Evolutionary conservation across 2,113 vertebrate genomes (phyloP).

Genomic region (Daphoenositta chrysoptera): DNA sequence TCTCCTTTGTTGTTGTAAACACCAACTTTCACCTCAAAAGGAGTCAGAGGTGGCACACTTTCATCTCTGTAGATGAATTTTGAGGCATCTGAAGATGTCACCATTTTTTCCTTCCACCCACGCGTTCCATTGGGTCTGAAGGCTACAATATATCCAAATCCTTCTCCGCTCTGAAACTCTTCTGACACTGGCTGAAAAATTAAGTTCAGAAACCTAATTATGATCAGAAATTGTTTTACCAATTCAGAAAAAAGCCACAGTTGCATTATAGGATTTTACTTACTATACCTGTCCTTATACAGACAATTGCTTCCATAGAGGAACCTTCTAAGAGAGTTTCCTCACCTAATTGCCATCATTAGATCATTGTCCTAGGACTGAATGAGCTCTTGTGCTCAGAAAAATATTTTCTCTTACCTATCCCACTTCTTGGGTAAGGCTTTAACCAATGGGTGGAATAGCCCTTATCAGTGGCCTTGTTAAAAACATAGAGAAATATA

Average conservation of each 20-base stretch:
- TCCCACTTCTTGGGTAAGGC: neutral
- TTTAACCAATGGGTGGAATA: neutral
- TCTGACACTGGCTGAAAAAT: conserved; percentile 89
- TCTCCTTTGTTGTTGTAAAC: conserved; percentile 98
- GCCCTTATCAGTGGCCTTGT: neutral
- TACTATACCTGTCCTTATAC: neutral
- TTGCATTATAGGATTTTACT: neutral
- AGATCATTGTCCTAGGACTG: neutral
- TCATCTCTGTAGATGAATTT: conserved; percentile 96
- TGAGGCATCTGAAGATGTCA: conserved; percentile 91
- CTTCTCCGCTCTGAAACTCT: conserved; percentile 95
- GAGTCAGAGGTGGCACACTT: conserved; percentile 92
- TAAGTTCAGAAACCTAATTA: neutral
- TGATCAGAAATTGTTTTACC: neutral
- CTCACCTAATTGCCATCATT: neutral
- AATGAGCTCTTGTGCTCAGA: neutral
- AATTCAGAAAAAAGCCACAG: neutral
- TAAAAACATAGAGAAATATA: neutral
- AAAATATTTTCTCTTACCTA: neutral
- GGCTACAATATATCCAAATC: conserved; percentile 96
- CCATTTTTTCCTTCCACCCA: conserved; percentile 98
- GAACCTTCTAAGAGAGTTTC: neutral
- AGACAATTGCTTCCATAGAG: neutral
- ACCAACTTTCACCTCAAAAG: conserved; percentile 94
- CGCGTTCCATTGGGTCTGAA: conserved; percentile 93